Evolutionary conservation across 2,888 invertebrate species (phyloP).

Genomic region (Abrostola triplasia): DNA sequence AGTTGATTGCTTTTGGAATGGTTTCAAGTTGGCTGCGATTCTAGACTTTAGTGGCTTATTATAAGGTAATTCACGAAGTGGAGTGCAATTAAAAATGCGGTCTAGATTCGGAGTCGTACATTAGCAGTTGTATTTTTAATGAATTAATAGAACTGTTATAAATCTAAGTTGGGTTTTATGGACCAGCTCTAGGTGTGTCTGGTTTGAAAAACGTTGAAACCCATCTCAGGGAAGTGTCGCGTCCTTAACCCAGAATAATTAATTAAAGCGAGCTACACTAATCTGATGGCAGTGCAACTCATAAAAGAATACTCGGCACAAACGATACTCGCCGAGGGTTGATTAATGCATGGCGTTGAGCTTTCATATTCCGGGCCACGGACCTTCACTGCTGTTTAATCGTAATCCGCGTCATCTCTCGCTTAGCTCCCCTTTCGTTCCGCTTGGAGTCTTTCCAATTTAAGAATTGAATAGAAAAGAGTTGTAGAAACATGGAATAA

Average conservation of each 20-base stretch:
- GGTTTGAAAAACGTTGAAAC: constrained; percentile 30
- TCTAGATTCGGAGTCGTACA: not conserved
- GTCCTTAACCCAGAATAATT: constrained; percentile 46
- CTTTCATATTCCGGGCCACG: constrained; percentile 28
- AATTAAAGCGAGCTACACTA: constrained; percentile 47
- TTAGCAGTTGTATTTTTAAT: too few species aligned
- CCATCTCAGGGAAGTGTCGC: constrained; percentile 47
- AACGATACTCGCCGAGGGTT: constrained; percentile 42
- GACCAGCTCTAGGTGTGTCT: constrained; percentile 3
- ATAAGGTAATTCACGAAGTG: constrained; percentile 3
- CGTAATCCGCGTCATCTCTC: constrained; percentile 33
- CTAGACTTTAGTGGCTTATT: not conserved
- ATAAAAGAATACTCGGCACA: constrained; percentile 48
- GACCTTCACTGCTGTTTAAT: constrained; percentile 30
- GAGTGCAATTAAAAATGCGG: not conserved
- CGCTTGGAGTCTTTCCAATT: constrained; percentile 16
- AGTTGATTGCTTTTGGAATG: constrained; percentile 10
- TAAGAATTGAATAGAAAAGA: constrained; percentile 10
- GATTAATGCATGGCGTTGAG: constrained; percentile 49
- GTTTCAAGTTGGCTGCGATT: not conserved
- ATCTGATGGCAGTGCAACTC: constrained; percentile 44
- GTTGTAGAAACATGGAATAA: constrained; percentile 4
- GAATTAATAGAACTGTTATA: too few species aligned
- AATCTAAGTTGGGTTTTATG: too few species aligned
- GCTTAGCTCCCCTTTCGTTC: constrained; percentile 23